Evolutionary conservation across 1,140 invertebrate species (phyloP), one percentile per base, ranked within the genome.

Genomic region (Homalodisca vitripennis): DNA sequence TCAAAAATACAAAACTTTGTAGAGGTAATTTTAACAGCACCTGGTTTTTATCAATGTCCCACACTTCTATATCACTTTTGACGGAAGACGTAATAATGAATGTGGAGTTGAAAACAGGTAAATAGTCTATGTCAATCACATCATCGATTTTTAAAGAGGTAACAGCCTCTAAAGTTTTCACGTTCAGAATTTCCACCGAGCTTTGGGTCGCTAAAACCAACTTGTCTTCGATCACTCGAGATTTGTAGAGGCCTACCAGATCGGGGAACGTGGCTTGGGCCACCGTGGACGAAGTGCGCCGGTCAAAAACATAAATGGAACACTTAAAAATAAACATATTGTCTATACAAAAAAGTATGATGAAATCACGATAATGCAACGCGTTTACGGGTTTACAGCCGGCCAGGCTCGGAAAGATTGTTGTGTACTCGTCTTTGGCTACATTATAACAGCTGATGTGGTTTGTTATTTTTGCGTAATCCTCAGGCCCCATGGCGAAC

Each of bases 1-100:
- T 60, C 26, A 60, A 60, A 60, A 60, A 60, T n/a, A 60, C 55
- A 60, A 27, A 60, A 60, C 55, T 60, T 60, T 60, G 55, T 12
- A 60, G 27, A 60, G 55, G 55, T 22, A 60, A 12, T 60, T 60
- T 60, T 24, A 60, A n/a, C 3, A 60, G 14, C 2, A 60, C n/a
- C 26, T 60, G 12, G 29, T 24, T 30, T 60, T 26, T 30, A 6
- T 27, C 24, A 22, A 60, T 30, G n/a, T 60, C 55, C 55, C 55
- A 60, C 12, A 60, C 55, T 60, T 60, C 55, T 22, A 60, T 60
- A 3, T 60, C 55, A 60, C 55, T 60, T 30, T 60, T 60, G 3
- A 60, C 22, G 14, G 55, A 60, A 2, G 55, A 60, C 6, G 55
- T 60, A 27, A 60, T n/a, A 60, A 60, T 60, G 26, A 60, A 60